A percentile compares a stretch with the other conserved stretches of the same genome.
Evolutionary conservation across 64 coral and sea anemone species (phyloP).

Genomic region (Stylophora pistillata): DNA sequence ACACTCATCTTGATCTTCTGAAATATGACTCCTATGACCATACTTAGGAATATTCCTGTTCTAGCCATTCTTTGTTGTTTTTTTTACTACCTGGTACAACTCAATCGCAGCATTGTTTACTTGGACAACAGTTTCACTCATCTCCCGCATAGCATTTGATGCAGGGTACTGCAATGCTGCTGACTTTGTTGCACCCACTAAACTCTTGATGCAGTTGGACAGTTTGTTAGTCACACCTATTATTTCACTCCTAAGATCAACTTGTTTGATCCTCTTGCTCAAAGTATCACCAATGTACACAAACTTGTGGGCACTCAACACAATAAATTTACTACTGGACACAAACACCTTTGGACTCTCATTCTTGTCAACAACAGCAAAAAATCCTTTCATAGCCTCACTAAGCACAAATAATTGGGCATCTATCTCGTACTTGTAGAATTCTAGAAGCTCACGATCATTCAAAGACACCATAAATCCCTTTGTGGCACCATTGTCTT

Average conservation of each 20-base stretch:
- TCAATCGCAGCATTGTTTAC: slow-evolving; percentile 87
- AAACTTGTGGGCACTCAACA: slow-evolving; percentile 98
- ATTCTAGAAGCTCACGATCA: slow-evolving; percentile 90
- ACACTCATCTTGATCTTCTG: no score
- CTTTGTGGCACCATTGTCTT: slow-evolving; percentile 28
- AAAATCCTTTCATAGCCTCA: slow-evolving; percentile 88
- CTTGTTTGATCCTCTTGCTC: slow-evolving; percentile 67
- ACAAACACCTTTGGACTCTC: slow-evolving; percentile 93
- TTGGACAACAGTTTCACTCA: slow-evolving; percentile 68
- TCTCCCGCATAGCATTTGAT: slow-evolving; percentile 76
- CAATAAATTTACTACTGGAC: slow-evolving; percentile 97
- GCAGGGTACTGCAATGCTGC: slow-evolving; percentile 93
- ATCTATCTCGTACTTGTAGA: slow-evolving; percentile 96
- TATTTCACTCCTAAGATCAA: slow-evolving; percentile 45
- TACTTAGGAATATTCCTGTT: no score
- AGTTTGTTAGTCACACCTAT: slow-evolving; percentile 69
- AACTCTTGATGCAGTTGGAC: slow-evolving; percentile 67
- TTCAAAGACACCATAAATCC: slow-evolving; percentile 81
- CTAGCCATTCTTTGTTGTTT: slow-evolving; percentile 37
- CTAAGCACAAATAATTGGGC: slow-evolving; percentile 93
- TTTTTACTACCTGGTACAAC: slow-evolving; percentile 90
- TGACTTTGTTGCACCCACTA: slow-evolving; percentile 81
- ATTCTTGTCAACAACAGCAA: slow-evolving; percentile 69
- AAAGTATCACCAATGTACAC: slow-evolving; percentile 93
- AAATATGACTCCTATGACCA: no score